These are phyloP conservation scores for Pterostichus niger DNA, from an alignment of 2,888 invertebrate genomes.

Conservation along the genomic window DNA sequence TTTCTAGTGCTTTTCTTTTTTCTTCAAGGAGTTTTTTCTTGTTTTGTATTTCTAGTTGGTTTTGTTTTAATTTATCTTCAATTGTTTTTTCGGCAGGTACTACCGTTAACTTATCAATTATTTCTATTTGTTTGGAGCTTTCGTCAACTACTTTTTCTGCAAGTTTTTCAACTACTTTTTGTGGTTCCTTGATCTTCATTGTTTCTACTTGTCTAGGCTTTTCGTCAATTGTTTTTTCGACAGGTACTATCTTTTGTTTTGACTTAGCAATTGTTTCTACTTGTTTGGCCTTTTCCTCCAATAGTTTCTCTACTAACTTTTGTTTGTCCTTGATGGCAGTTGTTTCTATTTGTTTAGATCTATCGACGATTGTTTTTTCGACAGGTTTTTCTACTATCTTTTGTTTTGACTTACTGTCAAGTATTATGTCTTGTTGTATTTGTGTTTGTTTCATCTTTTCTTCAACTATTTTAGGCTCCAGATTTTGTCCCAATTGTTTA, in stretches of 20 bases:
- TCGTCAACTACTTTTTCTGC: conserved; percentile 10
- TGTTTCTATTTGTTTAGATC: neutral
- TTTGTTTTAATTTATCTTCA: conserved; percentile 43
- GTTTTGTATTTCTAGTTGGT: conserved; percentile 24
- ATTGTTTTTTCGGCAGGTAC: neutral
- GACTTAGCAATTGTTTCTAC: neutral
- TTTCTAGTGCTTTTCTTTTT: conserved; percentile 24
- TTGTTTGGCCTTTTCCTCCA: too few relatives aligned
- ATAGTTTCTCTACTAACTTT: neutral
- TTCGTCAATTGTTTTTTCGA: conserved; percentile 3
- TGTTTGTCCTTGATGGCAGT: neutral
- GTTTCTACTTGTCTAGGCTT: too few relatives aligned
- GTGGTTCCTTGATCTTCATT: neutral
- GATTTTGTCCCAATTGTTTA: too few relatives aligned
- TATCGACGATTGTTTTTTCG: neutral
- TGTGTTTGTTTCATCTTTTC: neutral
- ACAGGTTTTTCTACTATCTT: conserved; percentile 28
- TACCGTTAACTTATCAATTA: neutral
- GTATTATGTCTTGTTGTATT: conserved; percentile 10
- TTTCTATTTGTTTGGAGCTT: neutral
- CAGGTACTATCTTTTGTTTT: neutral
- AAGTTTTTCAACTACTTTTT: neutral
- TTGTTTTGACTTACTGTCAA: conserved; percentile 3
- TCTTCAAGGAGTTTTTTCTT: conserved; percentile 19
- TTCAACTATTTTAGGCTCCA: neutral